Conservation (phyloP, 2,888 invertebrate genomes). For the Atherix ibis region DNA sequence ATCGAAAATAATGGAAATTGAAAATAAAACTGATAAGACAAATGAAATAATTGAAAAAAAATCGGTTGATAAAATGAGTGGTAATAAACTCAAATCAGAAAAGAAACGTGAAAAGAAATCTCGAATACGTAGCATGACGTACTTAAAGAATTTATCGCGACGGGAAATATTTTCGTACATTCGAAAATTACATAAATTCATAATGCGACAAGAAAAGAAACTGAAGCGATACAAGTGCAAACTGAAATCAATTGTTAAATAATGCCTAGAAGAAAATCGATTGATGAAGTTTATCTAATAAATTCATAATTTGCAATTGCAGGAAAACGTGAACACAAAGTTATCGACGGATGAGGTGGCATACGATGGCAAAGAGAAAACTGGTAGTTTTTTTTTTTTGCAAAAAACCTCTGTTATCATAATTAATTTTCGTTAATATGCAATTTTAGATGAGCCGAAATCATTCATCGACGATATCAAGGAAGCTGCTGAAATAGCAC, state of each 20-base stretch:
- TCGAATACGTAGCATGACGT: too few relatives aligned
- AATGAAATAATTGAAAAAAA: too few relatives aligned
- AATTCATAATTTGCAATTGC: background rate
- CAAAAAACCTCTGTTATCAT: too few relatives aligned
- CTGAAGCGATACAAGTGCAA: conserved; percentile 42
- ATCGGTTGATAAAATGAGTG: too few relatives aligned
- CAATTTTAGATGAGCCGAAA: too few relatives aligned
- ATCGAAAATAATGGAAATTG: too few relatives aligned
- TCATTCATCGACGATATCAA: conserved; percentile 58
- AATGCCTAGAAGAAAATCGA: conserved; percentile 2
- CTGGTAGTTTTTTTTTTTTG: too few relatives aligned
- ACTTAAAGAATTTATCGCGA: too few relatives aligned
- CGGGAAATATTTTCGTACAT: conserved; percentile 21
- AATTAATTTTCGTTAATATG: too few relatives aligned
- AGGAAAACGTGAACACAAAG: background rate
- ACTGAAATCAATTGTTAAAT: conserved; percentile 37
- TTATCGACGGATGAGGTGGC: background rate
- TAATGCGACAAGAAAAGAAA: conserved; percentile 37
- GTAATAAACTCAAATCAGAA: too few relatives aligned
- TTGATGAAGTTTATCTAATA: background rate
- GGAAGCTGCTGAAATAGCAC: conserved; percentile 54
- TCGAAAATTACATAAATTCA: conserved; percentile 20
- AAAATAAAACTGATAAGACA: too few relatives aligned
- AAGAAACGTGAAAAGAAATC: too few relatives aligned
- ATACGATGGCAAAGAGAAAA: background rate